phyloP scores from a whole-genome alignment of 2,888 invertebrate genomes.

The Agrilus cyanescens region DNA sequence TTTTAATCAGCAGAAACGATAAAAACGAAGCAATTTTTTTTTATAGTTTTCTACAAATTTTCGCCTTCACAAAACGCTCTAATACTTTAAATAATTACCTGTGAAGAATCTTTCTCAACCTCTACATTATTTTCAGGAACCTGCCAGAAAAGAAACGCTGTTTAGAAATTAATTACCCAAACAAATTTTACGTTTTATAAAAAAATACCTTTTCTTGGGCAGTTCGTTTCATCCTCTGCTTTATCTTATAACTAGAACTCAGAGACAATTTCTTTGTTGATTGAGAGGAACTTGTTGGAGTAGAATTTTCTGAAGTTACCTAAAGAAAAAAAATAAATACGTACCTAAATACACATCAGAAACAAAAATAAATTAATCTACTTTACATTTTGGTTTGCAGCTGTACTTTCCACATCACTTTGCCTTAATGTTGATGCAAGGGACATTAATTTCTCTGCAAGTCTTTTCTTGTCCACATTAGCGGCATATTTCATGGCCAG shows the following conservation, averaged over 20 bases:
- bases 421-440: constrained; percentile 22
- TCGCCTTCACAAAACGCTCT: too few relatives aligned
- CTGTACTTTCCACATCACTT: constrained; percentile 14
- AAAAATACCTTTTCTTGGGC: neutral
- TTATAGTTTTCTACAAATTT: too few relatives aligned
- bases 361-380: neutral
- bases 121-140: neutral
- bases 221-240: constrained; percentile 9
- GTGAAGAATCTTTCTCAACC: neutral
- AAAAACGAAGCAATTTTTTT: too few relatives aligned
- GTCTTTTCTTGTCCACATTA: constrained; percentile 59
- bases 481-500: constrained; percentile 84
- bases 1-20: too few relatives aligned
- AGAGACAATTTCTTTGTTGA: constrained; percentile 15
- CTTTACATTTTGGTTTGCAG: neutral
- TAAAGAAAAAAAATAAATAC: constrained; percentile 4
- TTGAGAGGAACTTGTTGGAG: constrained; percentile 15
- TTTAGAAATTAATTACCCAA: neutral
- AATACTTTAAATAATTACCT: too few relatives aligned
- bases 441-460: constrained; percentile 62
- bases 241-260: constrained; percentile 11
- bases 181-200: neutral
- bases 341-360: neutral
- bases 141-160: neutral
- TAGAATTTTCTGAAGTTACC: constrained; percentile 8